Evolutionary conservation across 2,888 invertebrate genomes (phyloP), one percentile per base, ranked within the genome.

Genomic region (Tenthredo notha): DNA sequence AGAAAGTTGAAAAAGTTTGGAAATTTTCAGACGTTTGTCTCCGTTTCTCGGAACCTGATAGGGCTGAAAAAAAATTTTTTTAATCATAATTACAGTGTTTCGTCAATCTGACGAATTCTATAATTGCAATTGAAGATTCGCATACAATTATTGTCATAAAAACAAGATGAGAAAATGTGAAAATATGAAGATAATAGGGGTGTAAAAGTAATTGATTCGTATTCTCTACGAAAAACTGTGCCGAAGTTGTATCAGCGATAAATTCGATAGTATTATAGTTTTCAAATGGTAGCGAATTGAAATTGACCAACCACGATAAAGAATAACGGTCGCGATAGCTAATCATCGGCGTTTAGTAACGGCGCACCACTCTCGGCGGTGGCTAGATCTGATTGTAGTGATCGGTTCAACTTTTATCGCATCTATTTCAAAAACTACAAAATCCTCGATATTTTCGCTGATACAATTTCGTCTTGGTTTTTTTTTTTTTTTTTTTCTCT

Each of bases 401-500:
- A 77, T 54, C 54, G 54, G 77, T 33, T 15, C 77, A 33, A 12
- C 54, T 77, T 54, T 6, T 6, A 77, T 10, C 3, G 15, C 10
- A 3, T 77, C 7, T 77, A 77, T 25, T 29, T 77, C 47, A 18
- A 77, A 54, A 77, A 77, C 77, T 15, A 33, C 18, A 9, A 54
- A 29, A 33, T 1, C 50, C 18, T 7, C 29, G 54, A 33, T 0
- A 29, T n/a, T 54, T 54, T 50, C 33, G 77, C 33, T 50, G 12
- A 33, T 18, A 77, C 77, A 54, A 54, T 18, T 29, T 77, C 77
- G 50, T 18, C 54, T 54, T 18, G 33, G n/a, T 77, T 77, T 77
- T 77, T 77, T 77, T 77, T 77, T 5, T 77, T 77, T 77, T 77
- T 5, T 77, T 77, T 77, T 77, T 77, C 54, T 77, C 54, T 5